Evolutionary conservation across 2,888 invertebrate species (phyloP), one percentile per base, ranked within the genome.

Genomic region (Tanytarsus gracilentus): DNA sequence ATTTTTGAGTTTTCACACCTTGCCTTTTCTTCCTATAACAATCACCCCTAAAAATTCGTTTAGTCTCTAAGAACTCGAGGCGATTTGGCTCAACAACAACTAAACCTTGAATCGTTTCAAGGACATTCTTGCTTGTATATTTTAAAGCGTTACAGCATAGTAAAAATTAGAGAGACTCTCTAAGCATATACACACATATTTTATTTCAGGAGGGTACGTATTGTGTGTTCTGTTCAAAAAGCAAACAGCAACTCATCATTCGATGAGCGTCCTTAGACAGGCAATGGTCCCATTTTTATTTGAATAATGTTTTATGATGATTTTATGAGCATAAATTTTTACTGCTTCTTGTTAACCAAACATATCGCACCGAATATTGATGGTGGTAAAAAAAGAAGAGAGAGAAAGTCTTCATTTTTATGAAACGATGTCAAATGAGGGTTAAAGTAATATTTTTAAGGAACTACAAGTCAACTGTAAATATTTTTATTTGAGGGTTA

Each of bases 261-360:
- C 33, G 9, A 2, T 33, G 6, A 9, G n/a, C 9, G 33, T n/a
- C 9, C 9, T 33, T 33, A 39, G 21, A 44, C 44, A 44, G 44
- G 16, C 44, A 18, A 14, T 36, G 16, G 33, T 36, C 53, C 53
- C 36, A 53, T 53, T 53, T 53, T 53, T 53, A 36, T 53, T 53
- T 53, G 53, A 53, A 53, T 53, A 16, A 39, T 36, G 36, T 53
- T 53, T 36, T 36, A 53, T 36, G 53, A 36, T 53, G 33, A 23
- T 53, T 53, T 53, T 36, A 53, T 53, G 53, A 53, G 30, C 53
- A 36, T 36, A 36, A 44, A 44, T 44, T 44, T 33, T 44, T 44
- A 44, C 44, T 23, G 23, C 44, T 44, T 44, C 44, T 44, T 44
- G 11, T 44, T 44, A 44, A 44, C 44, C 44, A 44, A 44, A 9